A percentile compares a stretch with the other conserved stretches of the same genome.
These are phyloP conservation scores for Equus przewalskii DNA, from an alignment of 2,113 vertebrate genomes.

Conservation along the genomic window DNA sequence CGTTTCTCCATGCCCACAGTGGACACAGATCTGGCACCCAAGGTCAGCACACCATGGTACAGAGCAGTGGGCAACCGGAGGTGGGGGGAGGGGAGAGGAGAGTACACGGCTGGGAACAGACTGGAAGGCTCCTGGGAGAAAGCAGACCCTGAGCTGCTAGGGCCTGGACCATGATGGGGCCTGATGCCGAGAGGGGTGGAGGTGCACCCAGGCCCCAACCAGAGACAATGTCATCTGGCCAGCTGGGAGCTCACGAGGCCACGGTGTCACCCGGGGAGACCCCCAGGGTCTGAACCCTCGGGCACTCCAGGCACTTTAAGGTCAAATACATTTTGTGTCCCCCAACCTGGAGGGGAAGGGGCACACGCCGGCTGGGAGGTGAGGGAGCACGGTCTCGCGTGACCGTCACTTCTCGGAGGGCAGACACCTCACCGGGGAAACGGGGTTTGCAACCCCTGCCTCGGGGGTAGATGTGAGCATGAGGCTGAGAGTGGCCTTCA, in stretches of 20 bases:
- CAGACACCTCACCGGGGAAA: background rate
- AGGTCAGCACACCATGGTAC: background rate
- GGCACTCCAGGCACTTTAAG: background rate
- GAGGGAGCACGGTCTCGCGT: background rate
- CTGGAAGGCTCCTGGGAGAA: background rate
- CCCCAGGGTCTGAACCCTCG: fast-evolving
- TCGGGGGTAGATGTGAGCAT: background rate
- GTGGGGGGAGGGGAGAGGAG: fast-evolving
- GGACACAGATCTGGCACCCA: background rate
- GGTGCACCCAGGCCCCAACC: background rate
- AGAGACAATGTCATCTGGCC: background rate
- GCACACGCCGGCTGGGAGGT: fast-evolving
- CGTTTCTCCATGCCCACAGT: background rate
- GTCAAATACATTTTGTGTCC: background rate
- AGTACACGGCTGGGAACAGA: background rate
- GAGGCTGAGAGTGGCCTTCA: too few relatives aligned
- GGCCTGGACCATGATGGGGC: background rate
- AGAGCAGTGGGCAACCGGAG: background rate
- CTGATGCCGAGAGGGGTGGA: background rate
- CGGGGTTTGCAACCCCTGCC: background rate
- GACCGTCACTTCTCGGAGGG: background rate
- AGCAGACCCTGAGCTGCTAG: background rate
- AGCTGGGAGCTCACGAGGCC: background rate
- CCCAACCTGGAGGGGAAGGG: background rate
- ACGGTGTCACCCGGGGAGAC: background rate